Evolutionary conservation across 2,888 invertebrate species (phyloP).

Genomic region (Gandaritis pyraliata): DNA sequence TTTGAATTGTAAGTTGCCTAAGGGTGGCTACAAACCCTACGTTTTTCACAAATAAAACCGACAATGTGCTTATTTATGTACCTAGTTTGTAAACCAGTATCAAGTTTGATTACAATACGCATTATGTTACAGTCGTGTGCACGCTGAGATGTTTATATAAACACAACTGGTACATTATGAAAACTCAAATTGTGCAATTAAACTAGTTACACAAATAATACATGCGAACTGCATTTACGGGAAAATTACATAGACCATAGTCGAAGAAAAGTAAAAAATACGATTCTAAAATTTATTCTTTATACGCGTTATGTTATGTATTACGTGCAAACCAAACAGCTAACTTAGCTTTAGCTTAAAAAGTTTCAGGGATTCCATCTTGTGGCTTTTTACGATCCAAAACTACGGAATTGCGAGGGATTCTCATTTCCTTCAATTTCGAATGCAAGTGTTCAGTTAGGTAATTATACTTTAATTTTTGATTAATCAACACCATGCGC

Average conservation of each 20-base stretch:
- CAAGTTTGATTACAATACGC: conserved; percentile 19
- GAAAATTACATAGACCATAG: conserved; percentile 22
- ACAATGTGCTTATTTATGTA: background rate
- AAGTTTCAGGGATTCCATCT: background rate
- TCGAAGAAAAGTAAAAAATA: background rate
- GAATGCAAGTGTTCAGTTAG: background rate
- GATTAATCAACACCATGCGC: background rate
- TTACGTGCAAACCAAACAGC: too few species aligned
- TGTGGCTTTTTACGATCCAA: background rate
- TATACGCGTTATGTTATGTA: too few species aligned
- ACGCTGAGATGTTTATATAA: conserved; percentile 34
- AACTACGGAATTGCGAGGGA: conserved; percentile 5
- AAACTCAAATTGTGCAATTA: conserved; percentile 34
- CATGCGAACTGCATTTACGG: conserved; percentile 16
- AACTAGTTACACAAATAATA: conserved; percentile 29
- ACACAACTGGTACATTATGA: conserved; percentile 37
- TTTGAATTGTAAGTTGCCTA: too few species aligned
- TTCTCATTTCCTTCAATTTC: conserved; percentile 19
- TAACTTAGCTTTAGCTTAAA: too few species aligned
- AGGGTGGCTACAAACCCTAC: too few species aligned
- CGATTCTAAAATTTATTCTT: background rate
- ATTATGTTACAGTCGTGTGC: conserved; percentile 25
- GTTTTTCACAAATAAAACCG: background rate
- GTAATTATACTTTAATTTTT: too few species aligned
- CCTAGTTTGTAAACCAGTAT: conserved; percentile 2